These are phyloP conservation scores for Ornithoptera priamus DNA, from an alignment of 2,888 invertebrate genomes.

Conservation along the genomic window DNA sequence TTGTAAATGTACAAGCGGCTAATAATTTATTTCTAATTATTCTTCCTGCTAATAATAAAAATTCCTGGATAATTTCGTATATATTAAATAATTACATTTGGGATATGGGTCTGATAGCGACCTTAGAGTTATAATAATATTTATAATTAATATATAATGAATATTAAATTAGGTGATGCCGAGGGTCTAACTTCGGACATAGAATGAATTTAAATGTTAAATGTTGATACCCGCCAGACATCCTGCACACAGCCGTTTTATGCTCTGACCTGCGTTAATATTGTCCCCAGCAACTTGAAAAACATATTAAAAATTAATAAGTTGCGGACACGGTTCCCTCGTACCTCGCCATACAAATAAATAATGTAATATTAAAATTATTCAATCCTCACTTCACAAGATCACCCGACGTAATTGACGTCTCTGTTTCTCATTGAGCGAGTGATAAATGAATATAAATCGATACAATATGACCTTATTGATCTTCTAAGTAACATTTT, in stretches of 20 bases:
- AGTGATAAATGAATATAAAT: too few relatives aligned
- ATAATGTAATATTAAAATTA: background rate
- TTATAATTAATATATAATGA: background rate
- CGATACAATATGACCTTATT: too few relatives aligned
- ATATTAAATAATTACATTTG: too few relatives aligned
- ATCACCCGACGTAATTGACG: background rate
- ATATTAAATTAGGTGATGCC: background rate
- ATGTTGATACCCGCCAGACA: conserved; percentile 3
- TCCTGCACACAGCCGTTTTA: conserved; percentile 10
- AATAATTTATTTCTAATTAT: too few relatives aligned
- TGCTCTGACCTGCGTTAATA: conserved; percentile 11
- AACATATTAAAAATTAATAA: conserved; percentile 14
- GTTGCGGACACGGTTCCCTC: background rate
- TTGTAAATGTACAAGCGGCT: too few relatives aligned
- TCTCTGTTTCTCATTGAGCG: too few relatives aligned
- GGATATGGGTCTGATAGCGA: too few relatives aligned
- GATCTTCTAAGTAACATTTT: too few relatives aligned
- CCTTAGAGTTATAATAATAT: background rate
- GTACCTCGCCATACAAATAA: background rate
- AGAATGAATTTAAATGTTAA: conserved; percentile 11
- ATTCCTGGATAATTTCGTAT: too few relatives aligned
- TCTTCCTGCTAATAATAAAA: too few relatives aligned
- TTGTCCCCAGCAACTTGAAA: conserved; percentile 6
- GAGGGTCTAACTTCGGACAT: background rate
- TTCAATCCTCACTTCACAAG: background rate